A percentile compares a stretch with the other conserved stretches of the same genome.
phyloP scores from a whole-genome alignment of 2,888 invertebrate genomes.

The Temnothorax ravouxi region DNA sequence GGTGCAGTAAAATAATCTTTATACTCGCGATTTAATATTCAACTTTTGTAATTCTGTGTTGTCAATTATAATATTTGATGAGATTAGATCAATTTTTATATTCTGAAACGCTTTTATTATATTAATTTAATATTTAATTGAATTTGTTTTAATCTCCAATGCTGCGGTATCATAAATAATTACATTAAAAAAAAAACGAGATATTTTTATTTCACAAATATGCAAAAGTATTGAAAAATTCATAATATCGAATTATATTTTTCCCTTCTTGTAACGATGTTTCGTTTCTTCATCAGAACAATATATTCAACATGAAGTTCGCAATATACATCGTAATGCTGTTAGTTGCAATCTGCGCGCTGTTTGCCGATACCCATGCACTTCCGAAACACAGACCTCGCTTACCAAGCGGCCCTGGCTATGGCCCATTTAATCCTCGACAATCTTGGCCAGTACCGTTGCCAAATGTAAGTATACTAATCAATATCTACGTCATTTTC shows the following conservation, averaged over 20 bases:
- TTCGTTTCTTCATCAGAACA: constrained; percentile 31
- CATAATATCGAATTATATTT: neutral
- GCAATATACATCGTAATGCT: constrained; percentile 48
- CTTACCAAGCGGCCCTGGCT: constrained; percentile 50
- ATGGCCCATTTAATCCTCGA: constrained; percentile 62
- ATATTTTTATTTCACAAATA: neutral
- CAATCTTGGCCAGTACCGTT: constrained; percentile 12
- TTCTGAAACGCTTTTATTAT: neutral
- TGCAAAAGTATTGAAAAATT: constrained; percentile 5
- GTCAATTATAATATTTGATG: constrained; percentile 1
- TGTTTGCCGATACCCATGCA: constrained; percentile 56
- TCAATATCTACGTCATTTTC: constrained; percentile 13
- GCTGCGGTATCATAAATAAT: neutral
- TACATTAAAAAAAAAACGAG: neutral
- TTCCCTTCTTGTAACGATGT: neutral
- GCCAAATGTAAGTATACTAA: constrained; percentile 31
- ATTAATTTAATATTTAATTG: constrained; percentile 23
- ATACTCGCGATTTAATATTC: neutral
- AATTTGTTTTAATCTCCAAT: neutral
- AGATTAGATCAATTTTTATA: neutral
- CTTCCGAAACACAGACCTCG: constrained; percentile 9
- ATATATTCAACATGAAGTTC: constrained; percentile 53
- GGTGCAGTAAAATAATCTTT: neutral
- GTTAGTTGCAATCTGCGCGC: constrained; percentile 55
- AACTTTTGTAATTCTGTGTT: neutral